These are phyloP conservation scores for Callopanchax toddi DNA, from an alignment of 2,113 vertebrate species.

Conservation along the genomic window DNA sequence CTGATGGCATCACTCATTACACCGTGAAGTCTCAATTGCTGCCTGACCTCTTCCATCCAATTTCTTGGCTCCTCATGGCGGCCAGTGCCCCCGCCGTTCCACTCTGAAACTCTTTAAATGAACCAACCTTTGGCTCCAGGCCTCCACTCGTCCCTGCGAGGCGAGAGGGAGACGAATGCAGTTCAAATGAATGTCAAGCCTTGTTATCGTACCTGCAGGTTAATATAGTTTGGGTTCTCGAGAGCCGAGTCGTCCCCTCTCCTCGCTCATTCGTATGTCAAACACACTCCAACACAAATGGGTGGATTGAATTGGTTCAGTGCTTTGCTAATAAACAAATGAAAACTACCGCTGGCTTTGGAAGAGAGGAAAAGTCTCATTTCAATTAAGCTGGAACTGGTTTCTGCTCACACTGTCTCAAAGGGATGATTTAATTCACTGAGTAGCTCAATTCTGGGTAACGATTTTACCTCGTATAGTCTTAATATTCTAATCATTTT, in stretches of 20 bases:
- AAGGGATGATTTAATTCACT: slow-evolving; percentile 27
- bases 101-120: slow-evolving; percentile 60
- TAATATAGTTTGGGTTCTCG: slow-evolving; percentile 44
- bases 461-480: too few relatives aligned
- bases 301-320: slow-evolving; percentile 28
- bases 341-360: slow-evolving; percentile 39
- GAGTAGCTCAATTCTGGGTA: too few relatives aligned
- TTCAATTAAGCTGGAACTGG: slow-evolving; percentile 42
- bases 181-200: slow-evolving; percentile 62
- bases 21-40: slow-evolving; percentile 72
- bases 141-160: slow-evolving; percentile 47
- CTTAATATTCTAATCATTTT: too few relatives aligned
- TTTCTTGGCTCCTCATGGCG: slow-evolving; percentile 59
- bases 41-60: slow-evolving; percentile 61
- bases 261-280: slow-evolving; percentile 30
- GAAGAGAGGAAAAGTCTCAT: slow-evolving; percentile 44
- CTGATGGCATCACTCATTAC: slow-evolving; percentile 69
- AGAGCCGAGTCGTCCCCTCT: slow-evolving; percentile 15
- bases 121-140: slow-evolving; percentile 60
- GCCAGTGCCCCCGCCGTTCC: slow-evolving; percentile 34
- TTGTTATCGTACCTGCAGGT: slow-evolving; percentile 56
- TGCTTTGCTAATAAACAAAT: slow-evolving; percentile 44
- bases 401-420: slow-evolving; percentile 24
- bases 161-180: slow-evolving; percentile 43
- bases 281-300: slow-evolving; percentile 31